phyloP scores from a whole-genome alignment of 1,140 invertebrate genomes.

The Octopus sinensis region DNA sequence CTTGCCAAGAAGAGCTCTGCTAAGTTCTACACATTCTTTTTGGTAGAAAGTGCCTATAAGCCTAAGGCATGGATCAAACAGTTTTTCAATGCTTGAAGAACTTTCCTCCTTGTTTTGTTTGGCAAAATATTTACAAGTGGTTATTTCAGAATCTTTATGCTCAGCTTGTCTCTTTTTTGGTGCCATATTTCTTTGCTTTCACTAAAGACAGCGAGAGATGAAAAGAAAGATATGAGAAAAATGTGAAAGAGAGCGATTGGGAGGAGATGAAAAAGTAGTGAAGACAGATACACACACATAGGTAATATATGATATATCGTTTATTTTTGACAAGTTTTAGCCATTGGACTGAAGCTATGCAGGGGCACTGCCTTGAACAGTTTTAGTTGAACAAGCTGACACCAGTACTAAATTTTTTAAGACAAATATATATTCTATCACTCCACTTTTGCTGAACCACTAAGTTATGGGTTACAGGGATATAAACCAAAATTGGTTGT shows the following conservation, averaged over 20 bases:
- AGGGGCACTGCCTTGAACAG: background rate
- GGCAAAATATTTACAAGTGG: background rate
- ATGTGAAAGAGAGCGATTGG: background rate
- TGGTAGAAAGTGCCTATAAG: slow-evolving; percentile 41
- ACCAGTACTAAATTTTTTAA: no score
- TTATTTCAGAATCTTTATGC: background rate
- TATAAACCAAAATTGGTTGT: no score
- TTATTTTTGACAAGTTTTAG: background rate
- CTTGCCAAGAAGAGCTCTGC: slow-evolving; percentile 64
- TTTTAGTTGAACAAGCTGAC: no score
- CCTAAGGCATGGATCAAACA: background rate
- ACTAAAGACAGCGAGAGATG: background rate
- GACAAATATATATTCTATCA: no score
- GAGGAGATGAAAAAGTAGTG: background rate
- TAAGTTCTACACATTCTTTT: slow-evolving; percentile 55
- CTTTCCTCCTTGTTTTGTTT: background rate
- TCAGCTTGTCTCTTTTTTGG: background rate
- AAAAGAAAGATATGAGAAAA: background rate
- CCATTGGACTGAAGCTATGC: background rate
- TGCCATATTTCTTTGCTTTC: background rate
- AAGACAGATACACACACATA: background rate
- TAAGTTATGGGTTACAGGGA: no score
- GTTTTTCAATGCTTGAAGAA: background rate
- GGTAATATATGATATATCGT: background rate
- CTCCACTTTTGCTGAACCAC: no score